These are phyloP conservation scores for Aphrocallistes beatrix DNA, from an alignment of 37 sponge, comb jelly and placozoan species.

Conservation along the genomic window DNA sequence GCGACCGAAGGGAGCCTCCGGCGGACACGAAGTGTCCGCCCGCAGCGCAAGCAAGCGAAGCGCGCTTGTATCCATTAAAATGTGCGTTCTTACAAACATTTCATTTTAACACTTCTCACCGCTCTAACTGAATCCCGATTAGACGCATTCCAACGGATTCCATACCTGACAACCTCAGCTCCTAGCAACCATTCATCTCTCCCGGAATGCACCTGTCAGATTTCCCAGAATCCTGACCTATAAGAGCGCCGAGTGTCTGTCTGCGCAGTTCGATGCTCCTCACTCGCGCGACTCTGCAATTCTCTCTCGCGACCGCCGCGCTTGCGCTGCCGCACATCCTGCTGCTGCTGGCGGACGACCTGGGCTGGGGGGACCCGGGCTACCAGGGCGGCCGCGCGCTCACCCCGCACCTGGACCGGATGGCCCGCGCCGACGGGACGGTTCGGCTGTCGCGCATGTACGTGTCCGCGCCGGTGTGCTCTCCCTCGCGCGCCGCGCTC, in stretches of 20 bases:
- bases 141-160: background rate
- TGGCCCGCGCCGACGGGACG: conserved; percentile 32
- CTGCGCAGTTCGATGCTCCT: too few relatives aligned
- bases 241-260: too few relatives aligned
- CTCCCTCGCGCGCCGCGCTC: conserved; percentile 45
- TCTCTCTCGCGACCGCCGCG: background rate
- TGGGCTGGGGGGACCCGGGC: conserved; percentile 52
- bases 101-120: too few relatives aligned
- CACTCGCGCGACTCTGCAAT: too few relatives aligned
- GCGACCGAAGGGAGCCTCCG: too few relatives aligned
- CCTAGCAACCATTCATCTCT: conserved; percentile 7
- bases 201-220: too few relatives aligned
- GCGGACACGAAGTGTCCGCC: too few relatives aligned
- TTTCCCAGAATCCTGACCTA: too few relatives aligned
- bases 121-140: too few relatives aligned
- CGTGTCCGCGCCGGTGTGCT: conserved; percentile 47
- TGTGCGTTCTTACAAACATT: too few relatives aligned
- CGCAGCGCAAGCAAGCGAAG: too few relatives aligned
- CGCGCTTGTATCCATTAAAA: too few relatives aligned
- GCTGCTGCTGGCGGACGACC: conserved; percentile 45
- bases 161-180: background rate
- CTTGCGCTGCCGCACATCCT: conserved; percentile 25
- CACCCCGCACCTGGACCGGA: conserved; percentile 37
- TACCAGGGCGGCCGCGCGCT: conserved; percentile 38
- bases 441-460: conserved; percentile 32